Evolutionary conservation across 2,888 invertebrate species (phyloP), one percentile per base, ranked within the genome.

Genomic region (Melanophora roralis): DNA sequence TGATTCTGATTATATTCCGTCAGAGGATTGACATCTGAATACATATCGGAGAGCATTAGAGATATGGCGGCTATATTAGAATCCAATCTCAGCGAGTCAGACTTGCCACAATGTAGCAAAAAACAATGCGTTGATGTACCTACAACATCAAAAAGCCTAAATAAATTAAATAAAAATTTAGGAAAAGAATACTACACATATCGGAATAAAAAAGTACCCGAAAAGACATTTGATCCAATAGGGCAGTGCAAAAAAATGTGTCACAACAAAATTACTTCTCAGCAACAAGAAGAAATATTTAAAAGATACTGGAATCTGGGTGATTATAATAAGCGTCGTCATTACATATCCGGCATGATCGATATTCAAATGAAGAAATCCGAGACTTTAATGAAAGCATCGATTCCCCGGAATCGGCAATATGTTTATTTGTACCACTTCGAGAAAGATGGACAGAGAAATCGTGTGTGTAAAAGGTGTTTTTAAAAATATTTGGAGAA

Each of bases 301-400:
- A 53, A 67, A 67, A 67, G 14, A 40, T 67, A 67, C 43, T 53
- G 67, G 53, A 67, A 67, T 53, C 67, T 67, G 23, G 67, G 67
- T 49, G 43, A 67, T 43, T 67, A 67, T 67, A 53, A 53, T 55
- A 68, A 55, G 45, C 67, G 34, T 38, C 55, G 43, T 55, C 47
- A 47, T 47, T 65, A 51, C 51, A 47, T 51, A 51, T 51, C 49
- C 12, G 36, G 21, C 12, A 64, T 49, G 55, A 45, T 60, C 43
- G 60, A 23, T 38, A 59, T 40, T 59, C n/a, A 59, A 59, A 23
- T 38, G 14, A 45, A 60, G 32, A 68, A 45, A 34, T 47, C 71
- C 12, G 45, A 23, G 45, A 47, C 47, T 57, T 36, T 45, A 8
- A 3, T 16, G 9, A 68, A 32, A 32, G 21, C 45, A 5, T 27